Percentiles rank a stretch among this genome's conserved stretches.
These are phyloP conservation scores for Rhingia campestris DNA, from an alignment of 2,888 invertebrate genomes.

Conservation along the genomic window DNA sequence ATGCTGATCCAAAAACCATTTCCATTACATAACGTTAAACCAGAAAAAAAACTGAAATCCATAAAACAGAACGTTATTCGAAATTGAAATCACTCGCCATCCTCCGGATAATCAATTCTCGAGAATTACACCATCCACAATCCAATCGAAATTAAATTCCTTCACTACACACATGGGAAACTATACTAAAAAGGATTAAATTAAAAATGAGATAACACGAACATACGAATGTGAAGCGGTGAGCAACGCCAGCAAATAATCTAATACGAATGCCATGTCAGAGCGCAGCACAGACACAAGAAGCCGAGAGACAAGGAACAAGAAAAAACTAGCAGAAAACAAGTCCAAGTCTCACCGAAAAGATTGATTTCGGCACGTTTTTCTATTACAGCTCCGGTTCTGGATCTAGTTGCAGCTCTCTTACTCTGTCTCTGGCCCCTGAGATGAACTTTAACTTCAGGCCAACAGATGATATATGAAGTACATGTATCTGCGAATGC, in stretches of 20 bases:
- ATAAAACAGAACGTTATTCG: conserved; percentile 27
- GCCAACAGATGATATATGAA: conserved; percentile 70
- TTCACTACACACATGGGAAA: conserved; percentile 55
- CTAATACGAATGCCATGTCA: conserved; percentile 68
- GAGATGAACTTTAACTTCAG: conserved; percentile 68
- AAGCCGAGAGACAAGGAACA: conserved; percentile 3
- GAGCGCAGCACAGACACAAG: conserved; percentile 2
- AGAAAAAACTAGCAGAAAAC: conserved; percentile 18
- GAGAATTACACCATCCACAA: conserved; percentile 35
- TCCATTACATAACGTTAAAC: no score
- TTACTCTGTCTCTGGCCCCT: conserved; percentile 4
- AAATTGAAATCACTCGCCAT: conserved; percentile 17
- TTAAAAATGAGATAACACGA: conserved; percentile 44
- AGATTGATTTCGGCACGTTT: conserved; percentile 73
- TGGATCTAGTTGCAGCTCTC: neutral
- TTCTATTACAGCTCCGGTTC: conserved; percentile 64
- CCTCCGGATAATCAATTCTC: conserved; percentile 37
- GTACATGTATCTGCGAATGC: conserved; percentile 61
- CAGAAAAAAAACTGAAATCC: neutral
- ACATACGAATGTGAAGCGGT: conserved; percentile 18
- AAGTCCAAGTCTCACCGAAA: conserved; percentile 53
- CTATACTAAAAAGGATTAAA: conserved; percentile 36
- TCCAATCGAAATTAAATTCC: conserved; percentile 64
- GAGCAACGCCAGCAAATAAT: conserved; percentile 67
- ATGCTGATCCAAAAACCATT: no score